Evolutionary conservation across 2,888 invertebrate genomes (phyloP), one percentile per base, ranked within the genome.

Genomic region (Synanthedon formicaeformis): DNA sequence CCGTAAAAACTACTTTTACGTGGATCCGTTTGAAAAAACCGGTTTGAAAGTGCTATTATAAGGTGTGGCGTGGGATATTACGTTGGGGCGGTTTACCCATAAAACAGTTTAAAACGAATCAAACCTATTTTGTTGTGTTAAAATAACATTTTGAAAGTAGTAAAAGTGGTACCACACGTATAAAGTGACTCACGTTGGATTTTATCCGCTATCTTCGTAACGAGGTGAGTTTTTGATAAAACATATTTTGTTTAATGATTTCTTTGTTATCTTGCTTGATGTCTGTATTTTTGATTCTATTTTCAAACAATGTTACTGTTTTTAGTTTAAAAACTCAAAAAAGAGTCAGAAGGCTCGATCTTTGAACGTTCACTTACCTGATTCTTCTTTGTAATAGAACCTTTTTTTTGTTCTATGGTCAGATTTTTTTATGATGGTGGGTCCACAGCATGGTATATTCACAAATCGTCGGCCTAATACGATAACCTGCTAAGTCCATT

Each of bases 1-100:
- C 53, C 60, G 56, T 59, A 54, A 63, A 66, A 64, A 64, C 69
- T 77, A 84, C 82, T 82, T 83, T 82, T 83, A 79, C 83, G 84
- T 75, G 67, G 63, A 70, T 68, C 71, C 69, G 66, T 74, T 70
- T 65, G 23, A 10, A 34, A 63, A 73, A 83, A 81, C 84, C 81
- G 84, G 81, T 82, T 81, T 69, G 80, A 82, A 84, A 84, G 84
- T 84, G 77, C 67, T 65, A 27, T 63, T 70, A 23, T 23, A 23
- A 83, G 83, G 84, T 81, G 83, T 77, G 82, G 80, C 80, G 80
- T 76, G 73, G 78, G 76, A 73, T 74, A 67, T 58, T 65, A 13
- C 12, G 72, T 73, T 78, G 75, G 73, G 67, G 78, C 78, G 71
- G 73, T 77, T 76, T 45, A 45, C 14, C 45, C 45, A 45, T 45